These are phyloP conservation scores for Triplophysa dalaica DNA, from an alignment of 2,113 vertebrate genomes.

Conservation along the genomic window DNA sequence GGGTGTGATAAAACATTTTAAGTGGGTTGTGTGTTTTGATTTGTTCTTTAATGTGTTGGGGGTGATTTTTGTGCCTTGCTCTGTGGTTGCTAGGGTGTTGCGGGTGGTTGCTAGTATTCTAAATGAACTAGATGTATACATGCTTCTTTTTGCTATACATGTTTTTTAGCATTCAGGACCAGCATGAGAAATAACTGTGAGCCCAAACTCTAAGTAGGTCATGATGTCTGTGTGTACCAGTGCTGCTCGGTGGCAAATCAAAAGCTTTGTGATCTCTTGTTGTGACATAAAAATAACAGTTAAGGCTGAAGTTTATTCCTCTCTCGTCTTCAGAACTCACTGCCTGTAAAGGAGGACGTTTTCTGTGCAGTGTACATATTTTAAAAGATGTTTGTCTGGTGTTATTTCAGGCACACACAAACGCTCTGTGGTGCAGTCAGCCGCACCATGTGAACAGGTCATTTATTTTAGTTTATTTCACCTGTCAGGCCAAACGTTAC, in stretches of 20 bases:
- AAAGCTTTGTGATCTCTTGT: conserved; percentile 37
- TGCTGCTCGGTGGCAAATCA: conserved; percentile 23
- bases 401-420: conserved; percentile 13
- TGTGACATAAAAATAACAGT: conserved; percentile 18
- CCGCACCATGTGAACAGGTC: too few relatives aligned
- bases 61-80: too few relatives aligned
- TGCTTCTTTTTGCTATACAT: too few relatives aligned
- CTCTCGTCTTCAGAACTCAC: background rate
- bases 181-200: conserved; percentile 3
- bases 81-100: too few relatives aligned
- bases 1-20: too few relatives aligned
- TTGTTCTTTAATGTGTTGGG: too few relatives aligned
- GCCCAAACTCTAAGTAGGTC: conserved; percentile 52
- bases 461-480: too few relatives aligned
- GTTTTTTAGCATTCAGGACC: background rate
- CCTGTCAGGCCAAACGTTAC: too few relatives aligned
- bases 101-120: too few relatives aligned
- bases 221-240: conserved; percentile 42
- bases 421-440: too few relatives aligned
- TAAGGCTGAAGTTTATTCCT: conserved; percentile 30
- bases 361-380: background rate
- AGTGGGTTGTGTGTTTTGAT: too few relatives aligned
- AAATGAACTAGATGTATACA: too few relatives aligned
- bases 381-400: conserved; percentile 18
- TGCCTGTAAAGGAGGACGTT: conserved; percentile 1